Percentiles rank a stretch among this genome's conserved stretches.
Evolutionary conservation across 2,888 invertebrate species (phyloP).

Genomic region (Stegana nigrithorax): DNA sequence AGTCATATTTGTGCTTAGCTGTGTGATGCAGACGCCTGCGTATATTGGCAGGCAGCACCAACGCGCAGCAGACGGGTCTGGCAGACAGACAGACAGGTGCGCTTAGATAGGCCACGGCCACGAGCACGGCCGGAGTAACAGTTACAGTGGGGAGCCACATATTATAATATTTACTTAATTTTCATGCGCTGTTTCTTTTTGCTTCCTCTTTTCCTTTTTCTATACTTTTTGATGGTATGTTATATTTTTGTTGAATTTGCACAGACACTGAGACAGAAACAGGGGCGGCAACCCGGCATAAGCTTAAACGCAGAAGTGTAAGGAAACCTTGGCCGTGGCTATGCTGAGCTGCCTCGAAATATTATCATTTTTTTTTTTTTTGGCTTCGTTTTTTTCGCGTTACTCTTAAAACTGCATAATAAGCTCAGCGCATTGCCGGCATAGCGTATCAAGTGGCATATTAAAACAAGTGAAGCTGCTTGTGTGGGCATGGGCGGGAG

Average conservation of each 20-base stretch:
- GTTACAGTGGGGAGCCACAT: slow-evolving; percentile 41
- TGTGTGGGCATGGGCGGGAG: slow-evolving; percentile 12
- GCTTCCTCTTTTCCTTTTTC: not conserved
- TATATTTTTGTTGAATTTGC: no score
- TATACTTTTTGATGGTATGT: not conserved
- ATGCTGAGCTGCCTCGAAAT: no score
- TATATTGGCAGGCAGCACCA: no score
- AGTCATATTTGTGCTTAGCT: no score
- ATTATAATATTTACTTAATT: slow-evolving; percentile 62
- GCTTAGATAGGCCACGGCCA: not conserved
- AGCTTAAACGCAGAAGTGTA: slow-evolving; percentile 31
- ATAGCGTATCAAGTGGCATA: slow-evolving; percentile 22
- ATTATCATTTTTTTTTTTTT: no score
- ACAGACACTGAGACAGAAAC: no score
- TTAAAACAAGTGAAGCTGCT: slow-evolving; percentile 1
- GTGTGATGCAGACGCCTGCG: no score
- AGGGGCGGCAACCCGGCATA: no score
- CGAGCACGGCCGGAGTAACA: not conserved
- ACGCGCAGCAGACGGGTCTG: not conserved
- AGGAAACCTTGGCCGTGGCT: slow-evolving; percentile 42
- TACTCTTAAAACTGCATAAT: slow-evolving; percentile 49
- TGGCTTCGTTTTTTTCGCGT: not conserved
- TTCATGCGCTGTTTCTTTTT: slow-evolving; percentile 50
- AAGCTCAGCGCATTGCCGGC: slow-evolving; percentile 45
- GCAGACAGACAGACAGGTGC: not conserved